phyloP scores from a whole-genome alignment of 2,888 invertebrate species.

The Alcis repandata region DNA sequence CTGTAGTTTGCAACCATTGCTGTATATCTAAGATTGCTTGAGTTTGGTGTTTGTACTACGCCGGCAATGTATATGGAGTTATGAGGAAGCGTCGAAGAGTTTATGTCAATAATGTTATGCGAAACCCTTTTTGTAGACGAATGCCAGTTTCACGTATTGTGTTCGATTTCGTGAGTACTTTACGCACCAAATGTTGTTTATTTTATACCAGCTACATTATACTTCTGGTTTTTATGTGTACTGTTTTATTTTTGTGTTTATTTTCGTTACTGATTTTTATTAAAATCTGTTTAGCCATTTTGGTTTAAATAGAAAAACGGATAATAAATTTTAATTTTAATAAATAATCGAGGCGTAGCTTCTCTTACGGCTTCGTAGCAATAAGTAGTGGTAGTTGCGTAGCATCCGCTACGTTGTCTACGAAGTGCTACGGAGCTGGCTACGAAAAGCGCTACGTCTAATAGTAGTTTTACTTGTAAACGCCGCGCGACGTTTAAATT shows the following conservation, averaged over 20 bases:
- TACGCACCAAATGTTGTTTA: background rate
- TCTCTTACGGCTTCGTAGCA: background rate
- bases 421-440: slow-evolving; percentile 19
- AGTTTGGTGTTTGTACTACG: background rate
- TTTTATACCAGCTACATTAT: no score
- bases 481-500: background rate
- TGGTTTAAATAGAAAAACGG: no score
- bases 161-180: background rate
- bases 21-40: background rate
- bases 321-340: background rate
- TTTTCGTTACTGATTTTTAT: no score
- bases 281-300: no score
- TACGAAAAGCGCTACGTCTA: slow-evolving; percentile 14
- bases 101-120: background rate
- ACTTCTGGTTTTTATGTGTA: no score
- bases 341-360: slow-evolving; percentile 1
- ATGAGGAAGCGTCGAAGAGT: background rate
- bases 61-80: background rate
- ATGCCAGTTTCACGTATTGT: background rate
- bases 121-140: background rate
- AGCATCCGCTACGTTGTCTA: slow-evolving; percentile 18
- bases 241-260: no score
- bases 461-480: no score
- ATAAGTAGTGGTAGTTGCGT: slow-evolving; percentile 5
- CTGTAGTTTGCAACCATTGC: background rate